Evolutionary conservation across 2,888 invertebrate genomes (phyloP).

Genomic region (Microctonus aethiopoides): DNA sequence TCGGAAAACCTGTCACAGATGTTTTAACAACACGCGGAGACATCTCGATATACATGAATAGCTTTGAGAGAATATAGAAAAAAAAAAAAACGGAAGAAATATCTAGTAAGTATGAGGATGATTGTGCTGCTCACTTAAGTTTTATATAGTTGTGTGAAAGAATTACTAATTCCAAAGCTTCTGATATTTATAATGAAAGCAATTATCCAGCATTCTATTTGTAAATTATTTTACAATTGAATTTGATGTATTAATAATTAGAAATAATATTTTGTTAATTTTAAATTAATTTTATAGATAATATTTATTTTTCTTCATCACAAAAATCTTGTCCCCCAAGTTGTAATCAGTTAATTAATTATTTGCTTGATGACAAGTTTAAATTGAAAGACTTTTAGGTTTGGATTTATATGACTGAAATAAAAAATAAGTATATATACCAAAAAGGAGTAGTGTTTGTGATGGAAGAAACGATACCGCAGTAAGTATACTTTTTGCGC

Average conservation of each 20-base stretch:
- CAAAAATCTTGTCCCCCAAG: too few relatives aligned
- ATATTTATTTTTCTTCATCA: too few relatives aligned
- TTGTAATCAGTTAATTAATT: too few relatives aligned
- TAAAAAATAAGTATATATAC: slow-evolving; percentile 31
- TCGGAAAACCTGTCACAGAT: slow-evolving; percentile 45
- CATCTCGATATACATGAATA: slow-evolving; percentile 34
- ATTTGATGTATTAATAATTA: too few relatives aligned
- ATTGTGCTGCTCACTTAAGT: too few relatives aligned
- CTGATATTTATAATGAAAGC: background rate
- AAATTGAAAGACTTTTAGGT: too few relatives aligned
- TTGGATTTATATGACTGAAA: background rate
- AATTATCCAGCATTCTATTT: background rate
- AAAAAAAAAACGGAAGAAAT: background rate
- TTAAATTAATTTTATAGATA: too few relatives aligned
- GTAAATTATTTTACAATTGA: too few relatives aligned
- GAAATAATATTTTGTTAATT: too few relatives aligned
- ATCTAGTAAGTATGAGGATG: too few relatives aligned
- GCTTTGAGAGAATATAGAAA: background rate
- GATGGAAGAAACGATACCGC: slow-evolving; percentile 37
- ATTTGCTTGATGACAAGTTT: too few relatives aligned
- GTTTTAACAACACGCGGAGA: slow-evolving; percentile 45
- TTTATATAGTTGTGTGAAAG: background rate
- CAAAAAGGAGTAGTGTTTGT: slow-evolving; percentile 29
- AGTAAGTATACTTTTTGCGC: slow-evolving; percentile 39
- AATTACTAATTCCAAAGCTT: background rate